Percentiles rank a stretch among this genome's conserved stretches.
Conservation (phyloP, 2,888 invertebrate genomes). For the Tenthredo livida region DNA sequence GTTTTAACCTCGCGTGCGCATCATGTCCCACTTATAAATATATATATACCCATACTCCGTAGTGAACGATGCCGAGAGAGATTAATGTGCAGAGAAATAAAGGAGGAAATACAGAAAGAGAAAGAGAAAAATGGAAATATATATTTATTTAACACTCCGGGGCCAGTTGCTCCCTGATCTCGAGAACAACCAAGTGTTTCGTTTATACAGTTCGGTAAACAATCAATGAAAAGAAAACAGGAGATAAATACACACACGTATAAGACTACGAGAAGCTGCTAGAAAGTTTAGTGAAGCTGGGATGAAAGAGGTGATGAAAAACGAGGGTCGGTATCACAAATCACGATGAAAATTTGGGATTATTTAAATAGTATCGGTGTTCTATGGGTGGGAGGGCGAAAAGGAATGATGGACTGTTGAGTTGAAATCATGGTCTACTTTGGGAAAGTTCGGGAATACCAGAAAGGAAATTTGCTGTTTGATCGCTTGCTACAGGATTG, state of each 20-base stretch:
- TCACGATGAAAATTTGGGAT: neutral
- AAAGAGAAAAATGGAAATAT: neutral
- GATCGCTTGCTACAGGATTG: too few relatives aligned
- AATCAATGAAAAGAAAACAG: neutral
- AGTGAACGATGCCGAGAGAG: neutral
- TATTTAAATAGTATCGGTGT: neutral
- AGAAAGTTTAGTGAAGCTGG: neutral
- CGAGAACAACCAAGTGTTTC: neutral
- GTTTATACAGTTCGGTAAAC: slow-evolving; percentile 5
- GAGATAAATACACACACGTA: neutral
- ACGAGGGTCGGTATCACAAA: neutral
- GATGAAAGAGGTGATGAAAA: neutral
- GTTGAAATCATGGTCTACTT: neutral
- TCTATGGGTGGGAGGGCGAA: neutral
- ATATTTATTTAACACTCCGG: neutral
- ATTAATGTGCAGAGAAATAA: neutral
- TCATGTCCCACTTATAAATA: slow-evolving; percentile 25
- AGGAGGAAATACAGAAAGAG: neutral
- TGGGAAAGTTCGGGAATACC: neutral
- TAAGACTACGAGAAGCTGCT: neutral
- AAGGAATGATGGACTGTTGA: neutral
- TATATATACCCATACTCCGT: neutral
- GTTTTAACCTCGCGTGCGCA: neutral
- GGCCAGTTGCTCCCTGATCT: slow-evolving; percentile 9
- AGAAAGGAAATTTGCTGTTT: neutral